Percentiles rank a stretch among this genome's conserved stretches.
These are phyloP conservation scores for Triplophysa dalaica DNA, from an alignment of 2,113 vertebrate genomes.

Conservation along the genomic window DNA sequence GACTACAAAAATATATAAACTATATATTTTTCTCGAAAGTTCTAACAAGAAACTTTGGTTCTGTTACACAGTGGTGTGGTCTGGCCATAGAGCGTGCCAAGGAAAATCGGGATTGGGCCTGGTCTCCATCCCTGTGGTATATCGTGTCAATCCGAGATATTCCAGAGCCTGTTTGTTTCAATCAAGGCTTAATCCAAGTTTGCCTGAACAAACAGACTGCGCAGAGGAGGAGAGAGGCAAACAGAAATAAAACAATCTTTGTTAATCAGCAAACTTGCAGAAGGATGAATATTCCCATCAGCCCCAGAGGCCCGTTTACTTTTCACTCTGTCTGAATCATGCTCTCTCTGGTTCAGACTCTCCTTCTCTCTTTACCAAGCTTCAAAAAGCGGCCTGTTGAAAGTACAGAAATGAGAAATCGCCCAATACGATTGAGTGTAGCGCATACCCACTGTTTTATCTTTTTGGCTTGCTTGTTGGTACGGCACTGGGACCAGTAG, in stretches of 20 bases:
- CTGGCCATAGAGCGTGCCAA: neutral
- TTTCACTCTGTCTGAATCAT: conserved; percentile 16
- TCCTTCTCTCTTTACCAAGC: neutral
- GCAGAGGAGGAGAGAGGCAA: conserved; percentile 42
- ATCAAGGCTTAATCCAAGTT: conserved; percentile 56
- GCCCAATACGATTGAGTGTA: conserved; percentile 53
- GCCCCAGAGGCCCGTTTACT: conserved; percentile 57
- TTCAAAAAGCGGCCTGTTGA: conserved; percentile 47
- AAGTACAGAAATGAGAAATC: conserved; percentile 48
- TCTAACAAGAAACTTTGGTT: neutral
- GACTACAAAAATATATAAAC: neutral
- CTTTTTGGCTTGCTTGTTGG: neutral
- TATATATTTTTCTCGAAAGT: neutral
- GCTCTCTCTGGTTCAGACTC: neutral
- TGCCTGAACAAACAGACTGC: conserved; percentile 65
- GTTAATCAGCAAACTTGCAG: conserved; percentile 75
- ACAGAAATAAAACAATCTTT: conserved; percentile 63
- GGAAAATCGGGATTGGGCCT: conserved; percentile 2
- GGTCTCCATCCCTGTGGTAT: neutral
- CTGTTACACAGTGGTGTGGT: neutral
- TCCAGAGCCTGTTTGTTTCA: conserved; percentile 4
- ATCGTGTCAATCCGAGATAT: neutral
- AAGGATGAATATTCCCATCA: conserved; percentile 67
- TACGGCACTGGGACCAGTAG: neutral
- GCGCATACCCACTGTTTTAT: neutral